Percentiles rank a stretch among this genome's conserved stretches.
These are phyloP conservation scores for Ophioninae sp. DNA, from an alignment of 2,888 invertebrate species.

Conservation along the genomic window DNA sequence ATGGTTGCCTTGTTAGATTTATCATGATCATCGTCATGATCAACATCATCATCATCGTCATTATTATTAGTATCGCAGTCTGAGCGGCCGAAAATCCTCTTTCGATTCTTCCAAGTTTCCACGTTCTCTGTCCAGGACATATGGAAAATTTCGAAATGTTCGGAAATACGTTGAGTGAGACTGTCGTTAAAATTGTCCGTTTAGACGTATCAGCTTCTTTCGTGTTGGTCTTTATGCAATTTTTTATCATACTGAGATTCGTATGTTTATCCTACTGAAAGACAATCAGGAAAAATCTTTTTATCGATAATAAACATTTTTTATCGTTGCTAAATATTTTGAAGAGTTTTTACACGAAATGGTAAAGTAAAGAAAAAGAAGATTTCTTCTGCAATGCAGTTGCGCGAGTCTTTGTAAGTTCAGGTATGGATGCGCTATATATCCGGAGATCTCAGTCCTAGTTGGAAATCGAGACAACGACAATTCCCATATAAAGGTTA, in stretches of 20 bases:
- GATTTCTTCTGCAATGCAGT: neutral
- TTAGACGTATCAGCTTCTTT: neutral
- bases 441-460: constrained; percentile 34
- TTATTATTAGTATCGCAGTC: constrained; percentile 58
- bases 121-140: constrained; percentile 23
- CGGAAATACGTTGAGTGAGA: constrained; percentile 6
- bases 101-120: constrained; percentile 48
- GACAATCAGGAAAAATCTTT: neutral
- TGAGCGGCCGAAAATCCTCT: constrained; percentile 51
- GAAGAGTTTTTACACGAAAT: neutral
- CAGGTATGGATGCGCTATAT: constrained; percentile 10
- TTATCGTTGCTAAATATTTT: neutral
- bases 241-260: neutral
- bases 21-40: constrained; percentile 48
- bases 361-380: neutral
- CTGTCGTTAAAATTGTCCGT: neutral
- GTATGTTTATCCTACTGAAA: neutral
- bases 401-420: constrained; percentile 15
- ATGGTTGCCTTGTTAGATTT: constrained; percentile 68
- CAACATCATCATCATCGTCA: constrained; percentile 12
- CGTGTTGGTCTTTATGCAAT: neutral
- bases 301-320: neutral
- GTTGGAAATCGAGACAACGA: constrained; percentile 26
- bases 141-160: constrained; percentile 38
- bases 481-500: constrained; percentile 16